These are phyloP conservation scores for Dermatophagoides farinae DNA, from an alignment of 1,140 invertebrate genomes.

Conservation along the genomic window DNA sequence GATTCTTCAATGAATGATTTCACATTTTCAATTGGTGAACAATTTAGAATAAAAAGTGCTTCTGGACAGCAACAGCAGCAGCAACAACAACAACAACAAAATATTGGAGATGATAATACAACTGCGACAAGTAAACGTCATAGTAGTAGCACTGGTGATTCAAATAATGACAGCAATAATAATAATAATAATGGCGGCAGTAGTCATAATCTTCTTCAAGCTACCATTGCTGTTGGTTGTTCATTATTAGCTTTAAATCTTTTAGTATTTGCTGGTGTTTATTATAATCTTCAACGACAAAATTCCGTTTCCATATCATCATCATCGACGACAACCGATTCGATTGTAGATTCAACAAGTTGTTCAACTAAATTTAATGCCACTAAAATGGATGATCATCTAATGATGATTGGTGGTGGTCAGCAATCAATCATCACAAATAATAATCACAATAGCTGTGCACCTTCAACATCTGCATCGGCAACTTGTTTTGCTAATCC, in stretches of 20 bases:
- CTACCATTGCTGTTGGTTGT: conserved; percentile 76
- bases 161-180: neutral
- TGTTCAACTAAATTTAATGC: no score
- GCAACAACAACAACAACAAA: neutral
- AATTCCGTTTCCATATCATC: no score
- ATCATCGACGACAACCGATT: no score
- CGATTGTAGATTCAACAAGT: no score
- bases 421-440: no score
- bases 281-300: conserved; percentile 54
- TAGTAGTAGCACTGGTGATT: neutral
- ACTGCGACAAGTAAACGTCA: neutral
- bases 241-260: conserved; percentile 69
- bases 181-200: conserved; percentile 30
- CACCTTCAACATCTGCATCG: no score
- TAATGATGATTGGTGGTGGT: no score
- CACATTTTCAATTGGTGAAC: neutral
- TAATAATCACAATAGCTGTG: no score
- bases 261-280: conserved; percentile 72
- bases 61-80: conserved; percentile 1
- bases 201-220: conserved; percentile 64
- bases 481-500: no score
- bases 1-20: neutral
- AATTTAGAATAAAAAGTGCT: neutral
- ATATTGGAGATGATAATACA: neutral
- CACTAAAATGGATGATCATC: no score